Conservation (phyloP, 2,797 vertebrate species). For the Delichon dasypus region DNA sequence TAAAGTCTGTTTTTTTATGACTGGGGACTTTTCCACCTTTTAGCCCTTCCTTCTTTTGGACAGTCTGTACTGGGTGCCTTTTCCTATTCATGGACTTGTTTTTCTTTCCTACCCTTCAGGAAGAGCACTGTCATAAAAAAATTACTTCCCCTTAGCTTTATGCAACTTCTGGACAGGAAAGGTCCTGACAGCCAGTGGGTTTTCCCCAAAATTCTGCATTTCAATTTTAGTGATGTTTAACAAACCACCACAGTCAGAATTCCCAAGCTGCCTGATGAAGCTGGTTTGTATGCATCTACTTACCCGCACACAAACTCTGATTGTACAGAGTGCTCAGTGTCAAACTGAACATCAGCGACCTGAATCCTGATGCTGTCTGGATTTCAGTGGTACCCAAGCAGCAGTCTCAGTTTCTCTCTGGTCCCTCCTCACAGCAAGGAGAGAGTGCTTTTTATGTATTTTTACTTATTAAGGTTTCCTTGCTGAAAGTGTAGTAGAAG, state of each 20-base stretch:
- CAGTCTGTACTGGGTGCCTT: neutral
- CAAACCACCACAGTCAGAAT: neutral
- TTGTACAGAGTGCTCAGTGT: neutral
- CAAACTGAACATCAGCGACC: neutral
- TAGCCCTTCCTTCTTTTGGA: slow-evolving; percentile 30
- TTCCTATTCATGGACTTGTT: neutral
- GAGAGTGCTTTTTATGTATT: neutral
- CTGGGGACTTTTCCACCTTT: slow-evolving; percentile 26
- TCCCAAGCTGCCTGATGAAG: neutral
- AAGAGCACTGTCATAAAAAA: slow-evolving; percentile 24
- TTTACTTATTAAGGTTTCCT: neutral
- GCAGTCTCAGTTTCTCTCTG: neutral
- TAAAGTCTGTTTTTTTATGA: neutral
- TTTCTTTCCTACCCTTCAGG: neutral
- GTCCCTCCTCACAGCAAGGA: neutral
- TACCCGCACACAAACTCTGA: neutral
- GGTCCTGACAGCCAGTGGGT: neutral
- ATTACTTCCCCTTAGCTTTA: neutral
- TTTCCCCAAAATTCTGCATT: neutral
- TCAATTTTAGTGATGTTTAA: neutral
- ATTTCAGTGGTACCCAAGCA: neutral
- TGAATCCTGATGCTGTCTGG: neutral
- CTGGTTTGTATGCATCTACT: neutral
- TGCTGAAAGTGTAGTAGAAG: neutral
- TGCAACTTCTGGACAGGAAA: neutral